Conservation (phyloP, 1,140 invertebrate species). For the Halictus rubicundus region DNA sequence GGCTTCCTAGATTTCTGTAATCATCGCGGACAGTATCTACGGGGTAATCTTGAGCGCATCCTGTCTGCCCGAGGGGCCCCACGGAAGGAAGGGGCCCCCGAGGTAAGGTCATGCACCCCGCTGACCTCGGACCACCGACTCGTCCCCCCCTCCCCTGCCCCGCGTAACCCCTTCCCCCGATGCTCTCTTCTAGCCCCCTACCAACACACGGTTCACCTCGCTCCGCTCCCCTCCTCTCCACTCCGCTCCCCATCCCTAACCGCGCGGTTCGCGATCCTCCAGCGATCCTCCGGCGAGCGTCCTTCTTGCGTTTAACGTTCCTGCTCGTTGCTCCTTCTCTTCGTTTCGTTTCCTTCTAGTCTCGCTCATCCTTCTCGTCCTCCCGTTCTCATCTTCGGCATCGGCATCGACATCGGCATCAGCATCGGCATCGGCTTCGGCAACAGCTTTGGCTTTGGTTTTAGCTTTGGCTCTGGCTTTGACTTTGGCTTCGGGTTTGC, state of each 20-base stretch:
- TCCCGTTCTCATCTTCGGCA: constrained; percentile 1
- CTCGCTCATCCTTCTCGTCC: not conserved
- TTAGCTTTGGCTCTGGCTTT: not conserved
- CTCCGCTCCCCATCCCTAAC: not conserved
- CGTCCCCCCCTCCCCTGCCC: constrained; percentile 52
- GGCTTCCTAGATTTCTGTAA: constrained; percentile 79
- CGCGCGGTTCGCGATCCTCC: constrained; percentile 4
- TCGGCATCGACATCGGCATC: not conserved
- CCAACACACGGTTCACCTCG: constrained; percentile 49
- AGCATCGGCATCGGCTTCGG: not conserved
- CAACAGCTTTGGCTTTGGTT: not conserved
- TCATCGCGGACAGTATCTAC: constrained; percentile 79
- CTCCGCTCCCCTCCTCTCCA: constrained; percentile 11
- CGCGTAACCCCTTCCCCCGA: constrained; percentile 21
- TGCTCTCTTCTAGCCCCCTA: constrained; percentile 49
- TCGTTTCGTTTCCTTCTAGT: not conserved
- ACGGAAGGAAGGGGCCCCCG: constrained; percentile 79
- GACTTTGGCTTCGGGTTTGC: not conserved
- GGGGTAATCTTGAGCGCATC: constrained; percentile 78
- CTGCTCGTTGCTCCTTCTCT: not conserved
- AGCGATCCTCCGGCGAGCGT: constrained; percentile 16
- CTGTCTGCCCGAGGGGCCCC: constrained; percentile 77
- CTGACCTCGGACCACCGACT: constrained; percentile 80
- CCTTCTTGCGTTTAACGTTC: constrained; percentile 26
- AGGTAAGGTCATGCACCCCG: constrained; percentile 80